Conservation (phyloP, 2,888 invertebrate species). For the Diogma glabrata region DNA sequence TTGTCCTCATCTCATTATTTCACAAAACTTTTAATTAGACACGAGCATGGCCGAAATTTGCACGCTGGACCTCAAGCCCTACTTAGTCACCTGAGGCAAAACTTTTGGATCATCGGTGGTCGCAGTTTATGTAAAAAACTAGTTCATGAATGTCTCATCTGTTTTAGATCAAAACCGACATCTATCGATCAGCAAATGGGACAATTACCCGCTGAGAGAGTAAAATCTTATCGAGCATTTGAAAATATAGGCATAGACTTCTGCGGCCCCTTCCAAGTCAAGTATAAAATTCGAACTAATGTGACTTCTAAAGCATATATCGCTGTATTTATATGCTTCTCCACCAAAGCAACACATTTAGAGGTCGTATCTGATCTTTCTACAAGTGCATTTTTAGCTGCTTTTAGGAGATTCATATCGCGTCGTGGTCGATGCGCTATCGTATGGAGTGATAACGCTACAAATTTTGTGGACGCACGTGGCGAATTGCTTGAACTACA, state of each 20-base stretch:
- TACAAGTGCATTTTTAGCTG: no score
- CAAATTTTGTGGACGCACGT: not conserved
- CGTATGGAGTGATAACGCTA: not conserved
- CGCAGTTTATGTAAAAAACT: not conserved
- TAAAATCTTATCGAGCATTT: not conserved
- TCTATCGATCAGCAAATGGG: not conserved
- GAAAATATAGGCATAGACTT: not conserved
- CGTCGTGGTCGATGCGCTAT: not conserved
- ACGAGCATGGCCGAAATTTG: not conserved
- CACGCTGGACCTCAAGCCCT: no score
- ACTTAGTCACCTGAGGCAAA: no score
- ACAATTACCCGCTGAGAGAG: not conserved
- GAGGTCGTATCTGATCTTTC: not conserved
- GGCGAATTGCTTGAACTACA: not conserved
- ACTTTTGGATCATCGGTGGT: no score
- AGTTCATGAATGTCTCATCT: not conserved
- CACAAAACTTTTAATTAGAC: not conserved
- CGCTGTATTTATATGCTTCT: not conserved
- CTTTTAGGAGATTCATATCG: not conserved
- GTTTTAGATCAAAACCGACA: not conserved
- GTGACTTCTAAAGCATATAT: not conserved
- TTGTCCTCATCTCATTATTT: not conserved
- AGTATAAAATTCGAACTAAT: not conserved
- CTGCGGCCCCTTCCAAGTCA: no score
- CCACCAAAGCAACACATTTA: not conserved